These are phyloP conservation scores for Choloepus didactylus DNA, from an alignment of 2,797 vertebrate genomes.

Conservation along the genomic window DNA sequence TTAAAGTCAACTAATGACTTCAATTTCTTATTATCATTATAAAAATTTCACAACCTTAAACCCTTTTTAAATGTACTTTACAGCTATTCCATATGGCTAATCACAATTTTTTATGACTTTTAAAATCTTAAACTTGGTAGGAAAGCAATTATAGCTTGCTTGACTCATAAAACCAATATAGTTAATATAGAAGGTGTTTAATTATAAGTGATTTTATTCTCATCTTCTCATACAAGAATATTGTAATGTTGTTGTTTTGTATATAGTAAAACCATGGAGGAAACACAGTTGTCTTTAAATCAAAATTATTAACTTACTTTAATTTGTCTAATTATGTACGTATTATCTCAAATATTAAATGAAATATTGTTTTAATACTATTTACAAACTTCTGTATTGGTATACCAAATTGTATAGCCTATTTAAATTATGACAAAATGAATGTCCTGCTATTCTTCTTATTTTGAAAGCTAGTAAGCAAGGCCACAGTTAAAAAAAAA, in stretches of 20 bases:
- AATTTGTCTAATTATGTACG: background rate
- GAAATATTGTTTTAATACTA: background rate
- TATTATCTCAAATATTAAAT: background rate
- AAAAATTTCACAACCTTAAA: background rate
- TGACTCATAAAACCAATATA: background rate
- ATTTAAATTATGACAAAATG: background rate
- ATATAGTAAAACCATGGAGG: background rate
- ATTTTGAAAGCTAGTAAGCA: background rate
- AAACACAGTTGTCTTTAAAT: conserved; percentile 1
- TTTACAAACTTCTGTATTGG: background rate
- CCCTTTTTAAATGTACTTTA: background rate
- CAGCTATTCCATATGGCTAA: background rate
- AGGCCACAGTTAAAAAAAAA: background rate
- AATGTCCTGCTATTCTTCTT: background rate
- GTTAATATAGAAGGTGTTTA: background rate
- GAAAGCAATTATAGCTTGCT: background rate
- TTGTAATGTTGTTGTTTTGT: background rate
- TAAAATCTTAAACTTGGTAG: background rate
- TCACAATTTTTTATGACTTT: background rate
- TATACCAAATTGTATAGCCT: background rate
- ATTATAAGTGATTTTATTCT: background rate
- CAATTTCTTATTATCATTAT: background rate
- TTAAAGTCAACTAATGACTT: background rate
- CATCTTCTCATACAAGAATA: background rate
- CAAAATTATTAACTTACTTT: background rate